phyloP scores from a whole-genome alignment of 2,888 invertebrate genomes.

The Epistrophe grossulariae region DNA sequence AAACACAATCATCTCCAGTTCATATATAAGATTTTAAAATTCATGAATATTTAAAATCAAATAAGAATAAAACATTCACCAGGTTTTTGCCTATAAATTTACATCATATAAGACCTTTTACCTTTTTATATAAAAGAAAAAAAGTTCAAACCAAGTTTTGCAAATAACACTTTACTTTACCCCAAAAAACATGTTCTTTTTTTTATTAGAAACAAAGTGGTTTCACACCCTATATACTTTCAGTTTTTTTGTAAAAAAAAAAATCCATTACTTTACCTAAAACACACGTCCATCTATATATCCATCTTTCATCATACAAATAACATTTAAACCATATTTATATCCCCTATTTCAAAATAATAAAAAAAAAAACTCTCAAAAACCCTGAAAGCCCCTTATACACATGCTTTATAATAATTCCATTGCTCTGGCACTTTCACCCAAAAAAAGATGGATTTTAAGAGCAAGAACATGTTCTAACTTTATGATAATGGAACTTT shows the following conservation, averaged over 20 bases:
- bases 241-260: neutral
- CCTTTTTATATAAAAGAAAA: neutral
- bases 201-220: constrained; percentile 32
- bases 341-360: neutral
- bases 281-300: constrained; percentile 56
- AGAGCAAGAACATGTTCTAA: constrained; percentile 72
- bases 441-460: constrained; percentile 62
- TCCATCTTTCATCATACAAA: constrained; percentile 51
- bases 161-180: constrained; percentile 9
- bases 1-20: constrained; percentile 1
- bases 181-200: neutral
- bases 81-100: neutral
- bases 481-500: constrained; percentile 73
- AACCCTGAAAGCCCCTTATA: constrained; percentile 16
- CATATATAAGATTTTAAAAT: neutral
- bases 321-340: constrained; percentile 25
- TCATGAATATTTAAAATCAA: constrained; percentile 27
- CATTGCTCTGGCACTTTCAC: constrained; percentile 27
- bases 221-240: constrained; percentile 25
- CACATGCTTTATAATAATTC: constrained; percentile 47
- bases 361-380: neutral
- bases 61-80: constrained; percentile 16
- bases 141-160: neutral
- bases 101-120: neutral
- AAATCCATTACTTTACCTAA: constrained; percentile 47